Evolutionary conservation across 2,113 vertebrate genomes (phyloP).

Genomic region (Hippocampus comes): DNA sequence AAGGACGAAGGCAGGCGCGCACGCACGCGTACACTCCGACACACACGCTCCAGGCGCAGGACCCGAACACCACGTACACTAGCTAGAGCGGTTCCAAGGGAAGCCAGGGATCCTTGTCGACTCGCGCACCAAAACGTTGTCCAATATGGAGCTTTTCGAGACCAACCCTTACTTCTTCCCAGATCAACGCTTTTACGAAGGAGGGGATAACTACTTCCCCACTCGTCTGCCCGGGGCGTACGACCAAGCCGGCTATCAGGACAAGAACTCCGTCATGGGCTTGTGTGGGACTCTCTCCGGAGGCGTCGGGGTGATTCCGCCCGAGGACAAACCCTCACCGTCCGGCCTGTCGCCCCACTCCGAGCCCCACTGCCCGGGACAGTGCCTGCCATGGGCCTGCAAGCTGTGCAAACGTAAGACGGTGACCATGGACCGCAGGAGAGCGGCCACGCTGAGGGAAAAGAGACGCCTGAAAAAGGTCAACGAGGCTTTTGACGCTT

Average conservation of each 20-base stretch:
- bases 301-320: slow-evolving; percentile 54
- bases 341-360: slow-evolving; percentile 69
- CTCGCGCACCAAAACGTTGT: slow-evolving; percentile 24
- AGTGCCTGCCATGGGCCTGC: slow-evolving; percentile 96
- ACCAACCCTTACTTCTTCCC: slow-evolving; percentile 95
- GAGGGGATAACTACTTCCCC: slow-evolving; percentile 84
- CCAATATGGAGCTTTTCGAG: slow-evolving; percentile 95
- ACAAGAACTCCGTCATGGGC: slow-evolving; percentile 78
- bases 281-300: slow-evolving; percentile 77
- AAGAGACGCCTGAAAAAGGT: slow-evolving; percentile 95
- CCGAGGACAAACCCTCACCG: slow-evolving; percentile 86
- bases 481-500: slow-evolving; percentile 95
- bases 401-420: slow-evolving; percentile 95
- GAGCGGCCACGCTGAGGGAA: slow-evolving; percentile 90
- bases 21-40: slow-evolving; percentile 40
- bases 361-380: slow-evolving; percentile 89
- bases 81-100: slow-evolving; percentile 39
- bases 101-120: slow-evolving; percentile 43
- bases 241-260: slow-evolving; percentile 80
- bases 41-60: slow-evolving; percentile 50
- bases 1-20: slow-evolving; percentile 23
- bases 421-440: slow-evolving; percentile 88
- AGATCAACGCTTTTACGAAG: slow-evolving; percentile 94
- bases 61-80: slow-evolving; percentile 40
- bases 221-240: slow-evolving; percentile 81